phyloP scores from a whole-genome alignment of 2,888 invertebrate species.

The Xanthia icteritia region DNA sequence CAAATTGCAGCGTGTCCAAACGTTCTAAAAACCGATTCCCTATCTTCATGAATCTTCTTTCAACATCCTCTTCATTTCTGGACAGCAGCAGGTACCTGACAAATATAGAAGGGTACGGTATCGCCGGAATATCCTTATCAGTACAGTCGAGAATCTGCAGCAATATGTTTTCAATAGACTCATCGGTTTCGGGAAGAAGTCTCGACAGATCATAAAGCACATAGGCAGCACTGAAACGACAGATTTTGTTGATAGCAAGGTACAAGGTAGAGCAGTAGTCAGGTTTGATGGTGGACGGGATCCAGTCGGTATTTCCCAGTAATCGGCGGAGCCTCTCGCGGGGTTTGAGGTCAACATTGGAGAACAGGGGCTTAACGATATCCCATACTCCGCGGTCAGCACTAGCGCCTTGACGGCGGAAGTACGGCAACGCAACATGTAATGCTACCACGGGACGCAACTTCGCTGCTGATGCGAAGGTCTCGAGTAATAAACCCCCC shows the following conservation, averaged over 20 bases:
- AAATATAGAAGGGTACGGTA: conserved; percentile 71
- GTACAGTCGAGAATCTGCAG: conserved; percentile 54
- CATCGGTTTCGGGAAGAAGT: conserved; percentile 64
- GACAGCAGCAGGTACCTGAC: conserved; percentile 75
- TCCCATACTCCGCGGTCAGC: conserved; percentile 71
- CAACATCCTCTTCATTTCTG: conserved; percentile 68
- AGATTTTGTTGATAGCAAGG: conserved; percentile 61
- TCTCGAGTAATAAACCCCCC: conserved; percentile 21
- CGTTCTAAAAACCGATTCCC: conserved; percentile 71
- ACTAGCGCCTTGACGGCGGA: conserved; percentile 58
- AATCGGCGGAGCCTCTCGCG: conserved; percentile 45
- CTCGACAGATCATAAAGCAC: conserved; percentile 68
- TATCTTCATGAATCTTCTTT: conserved; percentile 66
- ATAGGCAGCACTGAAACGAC: conserved; percentile 50
- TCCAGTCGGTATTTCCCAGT: conserved; percentile 53
- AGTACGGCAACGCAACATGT: conserved; percentile 70
- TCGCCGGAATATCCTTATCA: conserved; percentile 43
- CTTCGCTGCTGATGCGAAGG: conserved; percentile 37
- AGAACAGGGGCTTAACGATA: conserved; percentile 71
- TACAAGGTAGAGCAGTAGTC: conserved; percentile 74
- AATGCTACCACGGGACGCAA: conserved; percentile 65
- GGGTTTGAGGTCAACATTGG: conserved; percentile 62
- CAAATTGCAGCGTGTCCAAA: conserved; percentile 56
- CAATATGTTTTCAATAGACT: conserved; percentile 66
- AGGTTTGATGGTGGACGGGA: conserved; percentile 70